A percentile compares a stretch with the other conserved stretches of the same genome.
Conservation (phyloP, 2,888 invertebrate genomes). For the Strigamia crassipes region DNA sequence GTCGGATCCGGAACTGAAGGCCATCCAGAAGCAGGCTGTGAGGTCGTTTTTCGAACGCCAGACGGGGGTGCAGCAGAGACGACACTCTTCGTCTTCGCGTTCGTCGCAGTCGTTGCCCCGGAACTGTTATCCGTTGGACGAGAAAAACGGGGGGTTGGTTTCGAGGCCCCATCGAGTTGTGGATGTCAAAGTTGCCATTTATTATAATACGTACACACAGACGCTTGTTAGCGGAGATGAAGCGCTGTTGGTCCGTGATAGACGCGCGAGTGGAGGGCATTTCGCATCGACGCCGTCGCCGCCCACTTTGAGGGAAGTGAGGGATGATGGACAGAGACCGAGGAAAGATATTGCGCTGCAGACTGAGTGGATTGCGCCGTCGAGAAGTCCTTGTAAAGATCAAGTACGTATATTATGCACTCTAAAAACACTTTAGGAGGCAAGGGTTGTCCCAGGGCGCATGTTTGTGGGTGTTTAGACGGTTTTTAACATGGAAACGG, state of each 20-base stretch:
- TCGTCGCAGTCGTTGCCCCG: constrained; percentile 49
- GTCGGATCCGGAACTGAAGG: constrained; percentile 73
- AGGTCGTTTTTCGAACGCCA: constrained; percentile 80
- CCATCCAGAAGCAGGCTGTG: constrained; percentile 80
- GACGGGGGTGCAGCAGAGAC: constrained; percentile 51
- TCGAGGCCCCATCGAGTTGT: constrained; percentile 12
- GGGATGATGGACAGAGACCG: background rate
- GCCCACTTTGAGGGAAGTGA: background rate
- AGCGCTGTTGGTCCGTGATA: background rate
- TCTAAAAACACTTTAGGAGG: no score
- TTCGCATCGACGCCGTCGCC: background rate
- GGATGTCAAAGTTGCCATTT: constrained; percentile 42
- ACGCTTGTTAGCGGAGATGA: constrained; percentile 3
- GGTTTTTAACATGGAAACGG: no score
- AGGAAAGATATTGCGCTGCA: constrained; percentile 39
- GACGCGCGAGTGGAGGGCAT: background rate
- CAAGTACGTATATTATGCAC: background rate
- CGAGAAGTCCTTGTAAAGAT: background rate
- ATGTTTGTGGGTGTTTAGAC: no score
- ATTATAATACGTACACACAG: constrained; percentile 45
- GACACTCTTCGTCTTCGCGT: background rate
- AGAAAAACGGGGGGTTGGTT: background rate
- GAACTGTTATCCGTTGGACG: constrained; percentile 44
- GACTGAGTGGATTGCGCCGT: constrained; percentile 23
- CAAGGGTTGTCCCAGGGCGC: no score